These are phyloP conservation scores for Scatophagus argus DNA, from an alignment of 2,113 vertebrate species.

Conservation along the genomic window DNA sequence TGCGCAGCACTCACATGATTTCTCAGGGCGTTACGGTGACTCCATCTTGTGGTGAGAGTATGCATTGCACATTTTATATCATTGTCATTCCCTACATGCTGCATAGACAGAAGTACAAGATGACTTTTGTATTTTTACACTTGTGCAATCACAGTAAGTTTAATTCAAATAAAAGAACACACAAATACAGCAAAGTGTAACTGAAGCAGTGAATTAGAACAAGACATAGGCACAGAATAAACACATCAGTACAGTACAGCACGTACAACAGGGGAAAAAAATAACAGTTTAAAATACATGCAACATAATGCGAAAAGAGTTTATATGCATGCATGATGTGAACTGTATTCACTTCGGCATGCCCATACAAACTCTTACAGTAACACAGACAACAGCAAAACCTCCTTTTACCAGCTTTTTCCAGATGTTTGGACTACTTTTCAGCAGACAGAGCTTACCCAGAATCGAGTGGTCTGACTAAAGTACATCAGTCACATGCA, in stretches of 20 bases:
- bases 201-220: too few relatives aligned
- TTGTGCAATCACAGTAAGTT: too few relatives aligned
- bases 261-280: background rate
- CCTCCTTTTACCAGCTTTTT: background rate
- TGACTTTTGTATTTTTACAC: background rate
- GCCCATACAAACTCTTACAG: background rate
- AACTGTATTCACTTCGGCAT: background rate
- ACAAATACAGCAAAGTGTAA: too few relatives aligned
- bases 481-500: too few relatives aligned
- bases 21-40: background rate
- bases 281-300: background rate
- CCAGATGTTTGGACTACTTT: too few relatives aligned
- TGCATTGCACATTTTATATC: background rate
- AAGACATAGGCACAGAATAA: too few relatives aligned
- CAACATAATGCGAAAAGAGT: background rate
- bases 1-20: background rate
- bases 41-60: constrained; percentile 46
- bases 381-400: background rate
- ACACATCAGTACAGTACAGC: background rate
- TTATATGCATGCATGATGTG: background rate
- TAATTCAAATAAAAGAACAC: background rate
- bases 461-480: too few relatives aligned
- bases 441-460: too few relatives aligned
- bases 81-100: background rate
- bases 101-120: background rate